A percentile compares a stretch with the other conserved stretches of the same genome.
phyloP scores from a whole-genome alignment of 2,888 invertebrate genomes.

The Onchidella celtica region DNA sequence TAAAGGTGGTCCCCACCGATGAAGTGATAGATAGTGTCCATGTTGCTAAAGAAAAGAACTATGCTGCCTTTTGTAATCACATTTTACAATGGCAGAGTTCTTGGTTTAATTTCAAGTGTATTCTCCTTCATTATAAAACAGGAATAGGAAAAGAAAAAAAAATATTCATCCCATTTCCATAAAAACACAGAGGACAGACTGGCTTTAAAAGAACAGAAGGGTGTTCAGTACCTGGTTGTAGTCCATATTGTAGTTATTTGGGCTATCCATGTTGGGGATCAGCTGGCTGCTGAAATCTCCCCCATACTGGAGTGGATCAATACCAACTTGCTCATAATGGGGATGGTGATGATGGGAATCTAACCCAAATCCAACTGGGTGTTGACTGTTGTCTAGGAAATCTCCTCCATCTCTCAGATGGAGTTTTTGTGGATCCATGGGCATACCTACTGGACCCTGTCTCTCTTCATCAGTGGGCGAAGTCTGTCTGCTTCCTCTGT shows the following conservation, averaged over 20 bases:
- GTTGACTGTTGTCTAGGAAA: slow-evolving; percentile 62
- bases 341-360: slow-evolving; percentile 32
- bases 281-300: slow-evolving; percentile 65
- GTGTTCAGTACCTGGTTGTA: slow-evolving; percentile 75
- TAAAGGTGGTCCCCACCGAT: too few species aligned
- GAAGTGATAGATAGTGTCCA: too few species aligned
- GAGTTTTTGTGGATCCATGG: slow-evolving; percentile 58
- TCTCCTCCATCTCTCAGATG: slow-evolving; percentile 59
- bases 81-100: too few species aligned
- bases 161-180: too few species aligned
- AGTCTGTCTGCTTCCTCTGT: slow-evolving; percentile 89
- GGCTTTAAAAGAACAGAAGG: not conserved
- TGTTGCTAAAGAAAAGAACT: too few species aligned
- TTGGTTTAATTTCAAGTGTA: too few species aligned
- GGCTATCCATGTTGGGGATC: slow-evolving; percentile 80
- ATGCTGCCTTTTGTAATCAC: too few species aligned
- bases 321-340: slow-evolving; percentile 78
- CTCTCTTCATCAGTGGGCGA: slow-evolving; percentile 93
- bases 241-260: slow-evolving; percentile 78
- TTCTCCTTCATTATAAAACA: too few species aligned
- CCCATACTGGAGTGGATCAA: slow-evolving; percentile 75
- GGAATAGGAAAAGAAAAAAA: too few species aligned
- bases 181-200: too few species aligned
- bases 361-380: slow-evolving; percentile 27
- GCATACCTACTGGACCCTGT: slow-evolving; percentile 54